Evolutionary conservation across 2,888 invertebrate species (phyloP), one percentile per base, ranked within the genome.

Genomic region (Meiosimyza platycephala): DNA sequence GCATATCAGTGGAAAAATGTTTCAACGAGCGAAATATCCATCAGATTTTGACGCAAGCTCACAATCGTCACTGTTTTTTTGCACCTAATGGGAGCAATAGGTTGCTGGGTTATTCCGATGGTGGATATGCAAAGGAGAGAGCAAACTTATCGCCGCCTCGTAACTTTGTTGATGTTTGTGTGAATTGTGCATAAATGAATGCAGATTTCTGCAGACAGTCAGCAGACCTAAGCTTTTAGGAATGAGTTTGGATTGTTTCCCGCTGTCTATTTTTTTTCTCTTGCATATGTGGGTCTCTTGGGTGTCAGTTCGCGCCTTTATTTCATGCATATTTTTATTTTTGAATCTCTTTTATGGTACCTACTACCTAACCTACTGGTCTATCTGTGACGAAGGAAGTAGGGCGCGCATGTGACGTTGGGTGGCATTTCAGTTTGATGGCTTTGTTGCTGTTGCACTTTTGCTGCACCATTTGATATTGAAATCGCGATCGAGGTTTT

Each of bases 151-250:
- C 63, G 18, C 40, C n/a, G 15, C 33, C 40, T 71, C 47, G 54
- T 60, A 60, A 60, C 51, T 52, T 51, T 64, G 74, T 72, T 68
- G 59, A 62, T 65, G 65, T 72, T 57, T 57, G 57, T 74, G 68
- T 69, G 65, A 74, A 74, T 70, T 63, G 60, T 69, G 65, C 65
- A 65, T 72, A 74, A 69, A 74, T 72, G 69, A 72, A 74, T 74
- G 59, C 64, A 64, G 64, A 74, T 51, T 40, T 67, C 47, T 67
- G 57, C 67, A 57, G 55, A 67, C 67, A 67, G 33, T 22, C 16
- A 59, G 63, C n/a, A 18, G 6, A 40, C 40, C 48, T 63, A 51
- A 69, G 50, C 62, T 47, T 48, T 16, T 9, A 40, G 40, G 6
- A 9, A 40, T 40, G 40, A 40, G 40, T 9, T 40, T 40, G 40